These are phyloP conservation scores for Plecturocebus donacophilus DNA, from an alignment of 2,113 vertebrate genomes.

Conservation along the genomic window DNA sequence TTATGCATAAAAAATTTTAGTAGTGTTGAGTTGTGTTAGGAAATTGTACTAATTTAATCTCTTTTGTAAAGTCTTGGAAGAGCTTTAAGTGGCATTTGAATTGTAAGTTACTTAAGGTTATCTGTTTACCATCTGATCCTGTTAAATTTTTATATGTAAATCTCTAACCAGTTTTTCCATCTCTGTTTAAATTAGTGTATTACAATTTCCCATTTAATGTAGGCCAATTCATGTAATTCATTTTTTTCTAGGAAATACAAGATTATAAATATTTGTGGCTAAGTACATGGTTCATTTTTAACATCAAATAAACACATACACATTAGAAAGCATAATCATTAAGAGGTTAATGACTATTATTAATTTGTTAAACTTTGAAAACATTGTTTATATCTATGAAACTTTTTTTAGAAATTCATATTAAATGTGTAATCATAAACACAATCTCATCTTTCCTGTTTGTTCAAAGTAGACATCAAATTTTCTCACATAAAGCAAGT, in stretches of 20 bases:
- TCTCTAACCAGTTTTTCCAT: background rate
- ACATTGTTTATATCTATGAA: background rate
- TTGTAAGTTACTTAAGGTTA: background rate
- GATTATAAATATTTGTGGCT: background rate
- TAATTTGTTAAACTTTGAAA: background rate
- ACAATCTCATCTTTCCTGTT: background rate
- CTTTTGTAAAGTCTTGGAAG: background rate
- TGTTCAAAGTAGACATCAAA: background rate
- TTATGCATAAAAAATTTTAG: background rate
- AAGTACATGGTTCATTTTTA: background rate
- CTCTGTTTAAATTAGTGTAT: background rate
- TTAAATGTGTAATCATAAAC: background rate
- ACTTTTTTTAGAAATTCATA: background rate
- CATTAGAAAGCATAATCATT: background rate
- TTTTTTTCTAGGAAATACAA: background rate
- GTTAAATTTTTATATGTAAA: background rate
- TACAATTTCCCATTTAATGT: background rate
- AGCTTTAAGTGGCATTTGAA: background rate
- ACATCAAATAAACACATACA: background rate
- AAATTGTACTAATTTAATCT: background rate
- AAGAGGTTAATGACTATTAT: background rate
- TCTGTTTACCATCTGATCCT: background rate
- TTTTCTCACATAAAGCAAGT: background rate
- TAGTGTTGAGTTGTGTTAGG: background rate
- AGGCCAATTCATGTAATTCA: background rate